Base-by-base conservation (phyloP, 2,888 invertebrate genomes). In the Osmoderma eremita region DNA sequence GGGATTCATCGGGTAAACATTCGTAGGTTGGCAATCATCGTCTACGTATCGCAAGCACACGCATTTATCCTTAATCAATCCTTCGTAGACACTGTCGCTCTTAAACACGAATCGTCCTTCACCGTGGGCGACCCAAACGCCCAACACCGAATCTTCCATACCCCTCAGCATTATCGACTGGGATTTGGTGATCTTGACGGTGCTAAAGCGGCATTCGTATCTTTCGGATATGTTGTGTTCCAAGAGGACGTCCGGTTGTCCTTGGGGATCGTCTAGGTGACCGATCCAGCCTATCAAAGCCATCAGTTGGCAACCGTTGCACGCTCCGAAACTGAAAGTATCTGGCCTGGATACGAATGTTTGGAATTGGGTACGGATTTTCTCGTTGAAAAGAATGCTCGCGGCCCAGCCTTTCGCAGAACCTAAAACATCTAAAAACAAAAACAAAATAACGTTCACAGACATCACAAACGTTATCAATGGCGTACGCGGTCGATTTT, bases 381-480 rank as follows among this genome's bases (percentile, higher is more conserved):
- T 84, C 8, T 89, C 86, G 74, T 95, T 92, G 81, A 94, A 96
- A 41, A 92, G 82, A 48, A 97, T 90, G 71, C 94, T 92, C 0
- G 95, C 97, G 0, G 98, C 97, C 98, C 98, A 98, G 41, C 98
- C 98, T 84, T 97, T 98, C 0, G 96, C 98, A 0, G 98, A 97
- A 3, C 98, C 98, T 58, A 98, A 85, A 0, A 98, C 98, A 81
- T 95, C 95, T 92, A 79, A 15, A 78, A 80, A 69, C 45, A 13
- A 45, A 39, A 65, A n/a, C n/a, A n/a, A n/a, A n/a, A n/a, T n/a
- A n/a, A n/a, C n/a, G n/a, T n/a, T n/a, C n/a, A n/a, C n/a, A n/a
- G n/a, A n/a, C n/a, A n/a, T n/a, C n/a, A n/a, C n/a, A n/a, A n/a
- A n/a, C n/a, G n/a, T n/a, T n/a, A n/a, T n/a, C n/a, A n/a, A n/a